These are phyloP conservation scores for Lasioglossum albipes DNA, from an alignment of 1,140 invertebrate genomes.

Conservation along the genomic window DNA sequence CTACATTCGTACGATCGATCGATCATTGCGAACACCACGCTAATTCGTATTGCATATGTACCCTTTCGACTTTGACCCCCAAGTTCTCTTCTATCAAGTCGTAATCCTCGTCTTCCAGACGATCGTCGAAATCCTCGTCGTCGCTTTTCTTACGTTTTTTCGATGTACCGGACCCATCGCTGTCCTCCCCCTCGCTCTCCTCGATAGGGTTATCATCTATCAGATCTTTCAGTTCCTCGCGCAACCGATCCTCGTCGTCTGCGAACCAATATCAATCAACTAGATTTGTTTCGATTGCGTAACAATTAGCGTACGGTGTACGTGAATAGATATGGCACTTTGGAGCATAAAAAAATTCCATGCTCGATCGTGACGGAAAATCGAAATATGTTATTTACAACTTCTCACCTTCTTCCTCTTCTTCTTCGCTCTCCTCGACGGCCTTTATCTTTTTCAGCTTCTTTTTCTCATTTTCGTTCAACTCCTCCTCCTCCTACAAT, in stretches of 20 bases:
- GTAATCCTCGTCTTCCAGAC: constrained; percentile 98
- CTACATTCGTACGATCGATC: neutral
- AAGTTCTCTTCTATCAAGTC: constrained; percentile 99
- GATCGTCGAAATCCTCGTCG: constrained; percentile 92
- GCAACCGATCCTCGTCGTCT: constrained; percentile 92
- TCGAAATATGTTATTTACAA: neutral
- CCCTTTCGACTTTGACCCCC: constrained; percentile 95
- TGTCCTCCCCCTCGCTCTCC: constrained; percentile 90
- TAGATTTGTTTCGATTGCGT: neutral
- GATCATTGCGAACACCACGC: neutral
- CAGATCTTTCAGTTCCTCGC: constrained; percentile 93
- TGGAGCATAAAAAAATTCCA: neutral
- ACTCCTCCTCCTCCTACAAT: constrained; percentile 8
- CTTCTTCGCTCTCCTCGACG: constrained; percentile 9
- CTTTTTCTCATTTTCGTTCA: constrained; percentile 18
- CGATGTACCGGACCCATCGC: constrained; percentile 86
- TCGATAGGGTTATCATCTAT: constrained; percentile 97
- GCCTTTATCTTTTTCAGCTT: constrained; percentile 32
- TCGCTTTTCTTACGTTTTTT: constrained; percentile 90
- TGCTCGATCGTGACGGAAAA: neutral
- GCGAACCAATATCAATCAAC: neutral
- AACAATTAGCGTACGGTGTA: neutral
- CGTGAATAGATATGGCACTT: neutral
- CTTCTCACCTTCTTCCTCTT: constrained; percentile 21
- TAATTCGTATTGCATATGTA: constrained; percentile 14